phyloP scores from a whole-genome alignment of 2,888 invertebrate genomes.

The Venusia cambrica region DNA sequence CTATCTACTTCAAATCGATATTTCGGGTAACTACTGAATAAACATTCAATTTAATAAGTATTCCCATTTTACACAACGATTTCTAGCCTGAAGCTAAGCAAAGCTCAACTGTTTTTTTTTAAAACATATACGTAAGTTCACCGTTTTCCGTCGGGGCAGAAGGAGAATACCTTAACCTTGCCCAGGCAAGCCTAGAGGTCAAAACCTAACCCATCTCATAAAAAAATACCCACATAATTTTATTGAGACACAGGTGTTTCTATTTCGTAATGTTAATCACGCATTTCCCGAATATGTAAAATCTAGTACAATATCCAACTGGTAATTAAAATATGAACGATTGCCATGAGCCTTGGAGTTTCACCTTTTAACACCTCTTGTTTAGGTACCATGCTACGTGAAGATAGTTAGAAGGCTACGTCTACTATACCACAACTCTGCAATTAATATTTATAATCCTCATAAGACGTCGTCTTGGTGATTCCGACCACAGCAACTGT shows the following conservation, averaged over 20 bases:
- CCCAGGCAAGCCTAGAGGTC: background rate
- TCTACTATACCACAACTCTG: slow-evolving; percentile 5
- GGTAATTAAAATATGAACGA: slow-evolving; percentile 37
- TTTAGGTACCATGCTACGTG: slow-evolving; percentile 25
- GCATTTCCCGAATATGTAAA: slow-evolving; percentile 33
- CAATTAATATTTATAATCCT: too few species aligned
- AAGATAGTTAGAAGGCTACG: slow-evolving; percentile 11
- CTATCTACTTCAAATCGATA: too few species aligned
- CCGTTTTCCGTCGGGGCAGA: too few species aligned
- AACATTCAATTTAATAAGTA: too few species aligned
- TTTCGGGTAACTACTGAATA: too few species aligned
- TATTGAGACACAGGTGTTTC: slow-evolving; percentile 38
- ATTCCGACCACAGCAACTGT: too few species aligned
- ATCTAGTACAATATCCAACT: slow-evolving; percentile 23
- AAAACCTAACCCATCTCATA: slow-evolving; percentile 1
- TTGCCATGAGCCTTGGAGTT: slow-evolving; percentile 39
- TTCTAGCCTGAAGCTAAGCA: too few species aligned
- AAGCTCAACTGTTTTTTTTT: too few species aligned
- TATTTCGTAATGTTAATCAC: slow-evolving; percentile 35
- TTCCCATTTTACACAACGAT: too few species aligned
- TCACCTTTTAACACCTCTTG: slow-evolving; percentile 50
- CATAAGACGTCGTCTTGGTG: too few species aligned
- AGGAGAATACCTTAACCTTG: too few species aligned
- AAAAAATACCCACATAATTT: slow-evolving; percentile 15
- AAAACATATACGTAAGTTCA: too few species aligned